Conservation (phyloP, 2,888 invertebrate species). For the Ceraclea dissimilis region DNA sequence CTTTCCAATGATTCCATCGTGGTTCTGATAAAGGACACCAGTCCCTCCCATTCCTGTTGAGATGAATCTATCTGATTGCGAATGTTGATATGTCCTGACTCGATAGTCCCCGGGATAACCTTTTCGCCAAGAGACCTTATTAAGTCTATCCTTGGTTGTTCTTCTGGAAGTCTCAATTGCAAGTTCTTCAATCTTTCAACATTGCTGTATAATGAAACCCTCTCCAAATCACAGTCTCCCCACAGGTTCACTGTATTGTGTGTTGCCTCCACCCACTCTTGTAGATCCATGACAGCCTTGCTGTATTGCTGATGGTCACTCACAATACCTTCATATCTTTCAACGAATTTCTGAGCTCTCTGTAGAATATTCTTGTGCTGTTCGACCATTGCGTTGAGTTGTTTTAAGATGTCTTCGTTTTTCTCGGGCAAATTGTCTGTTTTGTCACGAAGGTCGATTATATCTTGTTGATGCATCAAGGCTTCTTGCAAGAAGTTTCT, state of each 20-base stretch:
- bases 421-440: slow-evolving; percentile 73
- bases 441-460: slow-evolving; percentile 73
- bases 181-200: slow-evolving; percentile 77
- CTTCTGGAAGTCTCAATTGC: slow-evolving; percentile 72
- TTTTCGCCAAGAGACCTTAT: slow-evolving; percentile 80
- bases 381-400: slow-evolving; percentile 60
- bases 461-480: slow-evolving; percentile 75
- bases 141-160: slow-evolving; percentile 73
- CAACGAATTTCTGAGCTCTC: slow-evolving; percentile 68
- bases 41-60: slow-evolving; percentile 84
- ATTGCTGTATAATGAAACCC: slow-evolving; percentile 79
- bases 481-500: slow-evolving; percentile 77
- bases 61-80: slow-evolving; percentile 80
- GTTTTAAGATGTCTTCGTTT: slow-evolving; percentile 64
- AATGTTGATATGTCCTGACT: slow-evolving; percentile 77
- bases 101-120: slow-evolving; percentile 80
- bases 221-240: slow-evolving; percentile 77
- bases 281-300: slow-evolving; percentile 76
- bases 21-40: slow-evolving; percentile 66
- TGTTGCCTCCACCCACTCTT: slow-evolving; percentile 82
- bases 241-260: slow-evolving; percentile 73
- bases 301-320: slow-evolving; percentile 84
- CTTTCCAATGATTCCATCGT: slow-evolving; percentile 73
- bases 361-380: slow-evolving; percentile 65
- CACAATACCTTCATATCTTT: slow-evolving; percentile 80